Evolutionary conservation across 1,140 invertebrate species (phyloP).

Genomic region (Diachasmimorpha longicaudata): DNA sequence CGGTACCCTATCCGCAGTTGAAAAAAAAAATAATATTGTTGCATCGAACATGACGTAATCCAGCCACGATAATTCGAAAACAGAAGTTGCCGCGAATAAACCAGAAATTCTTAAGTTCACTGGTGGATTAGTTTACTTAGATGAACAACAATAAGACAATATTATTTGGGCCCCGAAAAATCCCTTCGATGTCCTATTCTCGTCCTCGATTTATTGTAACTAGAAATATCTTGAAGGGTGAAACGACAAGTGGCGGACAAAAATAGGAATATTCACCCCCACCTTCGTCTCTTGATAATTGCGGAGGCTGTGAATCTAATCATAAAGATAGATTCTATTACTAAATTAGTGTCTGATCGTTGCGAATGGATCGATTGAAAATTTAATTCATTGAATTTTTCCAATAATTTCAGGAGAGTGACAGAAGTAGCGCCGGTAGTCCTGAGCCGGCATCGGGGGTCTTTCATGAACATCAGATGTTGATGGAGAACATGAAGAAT

Average conservation of each 20-base stretch:
- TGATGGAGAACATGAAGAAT: conserved; percentile 56
- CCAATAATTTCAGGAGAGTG: conserved; percentile 69
- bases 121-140: too few relatives aligned
- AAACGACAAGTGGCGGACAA: background rate
- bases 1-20: background rate
- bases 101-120: too few relatives aligned
- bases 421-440: conserved; percentile 72
- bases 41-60: background rate
- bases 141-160: too few relatives aligned
- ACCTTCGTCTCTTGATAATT: background rate
- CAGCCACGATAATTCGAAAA: too few relatives aligned
- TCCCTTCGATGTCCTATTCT: background rate
- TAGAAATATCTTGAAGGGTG: conserved; percentile 43
- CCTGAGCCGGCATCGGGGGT: conserved; percentile 65
- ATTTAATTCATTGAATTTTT: background rate
- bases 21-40: conserved; percentile 11
- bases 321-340: background rate
- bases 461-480: conserved; percentile 61
- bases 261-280: background rate
- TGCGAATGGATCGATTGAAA: background rate
- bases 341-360: background rate
- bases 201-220: conserved; percentile 58
- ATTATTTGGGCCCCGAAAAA: too few relatives aligned
- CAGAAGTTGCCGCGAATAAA: too few relatives aligned
- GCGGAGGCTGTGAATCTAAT: background rate